Evolutionary conservation across 2,113 vertebrate genomes (phyloP).

Genomic region (Mirounga angustirostris): DNA sequence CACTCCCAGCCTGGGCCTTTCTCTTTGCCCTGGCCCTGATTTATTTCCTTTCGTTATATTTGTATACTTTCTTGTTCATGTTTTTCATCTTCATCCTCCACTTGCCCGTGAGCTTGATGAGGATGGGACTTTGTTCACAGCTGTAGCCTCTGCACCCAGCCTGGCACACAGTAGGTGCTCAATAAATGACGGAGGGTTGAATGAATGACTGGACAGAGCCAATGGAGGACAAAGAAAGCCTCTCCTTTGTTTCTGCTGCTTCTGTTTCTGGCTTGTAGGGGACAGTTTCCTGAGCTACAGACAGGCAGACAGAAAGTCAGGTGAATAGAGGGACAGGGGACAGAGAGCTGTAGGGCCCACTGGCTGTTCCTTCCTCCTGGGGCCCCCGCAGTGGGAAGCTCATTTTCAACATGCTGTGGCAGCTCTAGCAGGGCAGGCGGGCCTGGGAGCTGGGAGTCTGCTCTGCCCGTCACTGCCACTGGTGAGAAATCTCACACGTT

Average conservation of each 20-base stretch:
- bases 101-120: background rate
- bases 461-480: background rate
- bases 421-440: background rate
- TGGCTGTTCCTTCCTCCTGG: too few relatives aligned
- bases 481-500: constrained; percentile 73
- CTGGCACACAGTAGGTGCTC: constrained; percentile 5
- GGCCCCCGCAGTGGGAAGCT: background rate
- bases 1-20: background rate
- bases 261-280: background rate
- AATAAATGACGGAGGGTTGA: background rate
- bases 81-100: background rate
- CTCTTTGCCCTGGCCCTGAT: background rate
- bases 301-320: background rate
- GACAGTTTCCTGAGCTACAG: background rate
- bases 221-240: background rate
- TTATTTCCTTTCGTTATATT: background rate
- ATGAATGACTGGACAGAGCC: background rate
- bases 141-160: background rate
- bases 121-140: background rate
- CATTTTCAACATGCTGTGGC: background rate
- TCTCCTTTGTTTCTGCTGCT: background rate
- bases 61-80: background rate
- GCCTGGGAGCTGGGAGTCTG: background rate
- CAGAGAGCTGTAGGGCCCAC: background rate
- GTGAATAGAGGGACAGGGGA: background rate